Evolutionary conservation across 2,113 vertebrate genomes (phyloP).

Genomic region (Percina caprodes): DNA sequence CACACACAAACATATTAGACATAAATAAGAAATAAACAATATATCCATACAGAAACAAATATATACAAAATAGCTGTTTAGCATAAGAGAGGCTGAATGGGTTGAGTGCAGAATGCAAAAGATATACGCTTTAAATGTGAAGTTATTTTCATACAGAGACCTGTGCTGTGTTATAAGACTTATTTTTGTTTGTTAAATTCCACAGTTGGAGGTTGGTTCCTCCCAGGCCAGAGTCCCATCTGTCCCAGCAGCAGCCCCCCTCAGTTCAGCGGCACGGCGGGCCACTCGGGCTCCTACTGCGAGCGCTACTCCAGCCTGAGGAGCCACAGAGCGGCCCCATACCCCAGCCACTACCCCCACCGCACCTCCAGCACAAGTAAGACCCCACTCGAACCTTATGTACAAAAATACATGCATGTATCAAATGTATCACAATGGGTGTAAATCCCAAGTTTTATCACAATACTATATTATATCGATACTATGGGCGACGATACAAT

Average conservation of each 20-base stretch:
- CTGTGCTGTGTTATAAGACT: not conserved
- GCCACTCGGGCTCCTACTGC: constrained; percentile 85
- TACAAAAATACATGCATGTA: too few relatives aligned
- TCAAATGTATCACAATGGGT: not conserved
- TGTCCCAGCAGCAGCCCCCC: constrained; percentile 86
- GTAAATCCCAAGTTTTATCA: not conserved
- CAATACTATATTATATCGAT: not conserved
- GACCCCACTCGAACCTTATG: not conserved
- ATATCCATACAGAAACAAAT: too few relatives aligned
- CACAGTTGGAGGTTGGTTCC: constrained; percentile 86
- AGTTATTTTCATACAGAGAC: too few relatives aligned
- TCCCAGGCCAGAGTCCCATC: constrained; percentile 83
- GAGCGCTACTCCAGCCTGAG: constrained; percentile 86
- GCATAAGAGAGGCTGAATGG: too few relatives aligned
- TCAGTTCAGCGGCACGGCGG: constrained; percentile 80
- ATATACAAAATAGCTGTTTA: too few relatives aligned
- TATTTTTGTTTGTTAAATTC: not conserved
- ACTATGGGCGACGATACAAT: not conserved
- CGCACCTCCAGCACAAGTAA: constrained; percentile 82
- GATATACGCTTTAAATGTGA: not conserved
- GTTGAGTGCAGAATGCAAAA: too few relatives aligned
- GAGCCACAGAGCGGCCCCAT: constrained; percentile 82
- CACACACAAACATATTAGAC: too few relatives aligned
- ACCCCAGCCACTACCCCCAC: constrained; percentile 86
- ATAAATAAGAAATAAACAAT: too few relatives aligned